Percentiles rank a stretch among this genome's conserved stretches.
These are phyloP conservation scores for Argopecten irradians DNA, from an alignment of 1,140 invertebrate genomes.

Conservation along the genomic window DNA sequence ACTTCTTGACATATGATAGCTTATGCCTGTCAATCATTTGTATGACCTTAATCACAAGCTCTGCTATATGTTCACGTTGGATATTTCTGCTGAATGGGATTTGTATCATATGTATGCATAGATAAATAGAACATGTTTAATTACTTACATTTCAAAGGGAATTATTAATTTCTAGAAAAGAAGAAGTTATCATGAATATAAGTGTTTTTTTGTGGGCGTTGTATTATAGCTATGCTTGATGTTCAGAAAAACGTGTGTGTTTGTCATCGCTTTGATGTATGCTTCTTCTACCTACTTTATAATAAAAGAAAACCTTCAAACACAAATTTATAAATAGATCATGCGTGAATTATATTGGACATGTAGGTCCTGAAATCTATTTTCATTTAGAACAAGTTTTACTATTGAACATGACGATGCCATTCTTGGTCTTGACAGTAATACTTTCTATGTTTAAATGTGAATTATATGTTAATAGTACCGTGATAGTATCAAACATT, in stretches of 20 bases:
- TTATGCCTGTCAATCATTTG: background rate
- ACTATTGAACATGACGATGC: too few species aligned
- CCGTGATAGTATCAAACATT: too few species aligned
- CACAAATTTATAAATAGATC: background rate
- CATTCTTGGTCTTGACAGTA: too few species aligned
- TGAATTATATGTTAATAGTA: too few species aligned
- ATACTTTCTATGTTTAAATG: too few species aligned
- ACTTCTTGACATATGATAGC: background rate
- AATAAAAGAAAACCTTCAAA: background rate
- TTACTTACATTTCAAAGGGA: background rate
- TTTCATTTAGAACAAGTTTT: too few species aligned
- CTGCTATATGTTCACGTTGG: background rate
- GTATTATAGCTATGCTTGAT: too few species aligned
- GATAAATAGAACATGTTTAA: background rate
- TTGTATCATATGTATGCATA: background rate
- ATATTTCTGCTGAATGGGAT: background rate
- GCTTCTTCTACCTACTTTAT: background rate
- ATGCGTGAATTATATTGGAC: background rate
- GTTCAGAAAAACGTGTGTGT: background rate
- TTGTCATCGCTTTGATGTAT: background rate
- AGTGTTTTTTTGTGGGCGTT: background rate
- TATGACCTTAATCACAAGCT: constrained; percentile 7
- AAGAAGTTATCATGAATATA: background rate
- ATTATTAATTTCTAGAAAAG: background rate
- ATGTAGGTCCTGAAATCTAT: too few species aligned